A percentile compares a stretch with the other conserved stretches of the same genome.
phyloP scores from a whole-genome alignment of 2,113 vertebrate genomes.

The Vimba vimba region DNA sequence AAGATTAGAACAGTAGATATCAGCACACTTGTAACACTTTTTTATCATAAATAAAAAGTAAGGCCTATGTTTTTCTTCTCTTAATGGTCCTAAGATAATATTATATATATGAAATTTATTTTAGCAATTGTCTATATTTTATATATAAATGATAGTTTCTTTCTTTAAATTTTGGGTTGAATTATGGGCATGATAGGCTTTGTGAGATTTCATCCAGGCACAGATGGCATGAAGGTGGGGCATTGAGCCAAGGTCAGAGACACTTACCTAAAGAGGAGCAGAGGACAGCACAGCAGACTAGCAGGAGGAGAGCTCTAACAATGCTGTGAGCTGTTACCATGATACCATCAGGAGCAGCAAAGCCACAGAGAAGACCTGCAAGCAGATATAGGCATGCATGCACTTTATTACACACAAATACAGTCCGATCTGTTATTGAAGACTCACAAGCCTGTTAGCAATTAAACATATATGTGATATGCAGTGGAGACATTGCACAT shows the following conservation, averaged over 20 bases:
- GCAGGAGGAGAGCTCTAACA: slow-evolving; percentile 61
- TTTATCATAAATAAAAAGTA: not conserved
- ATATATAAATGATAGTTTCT: not conserved
- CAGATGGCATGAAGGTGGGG: not conserved
- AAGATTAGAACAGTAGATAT: no score
- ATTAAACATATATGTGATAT: not conserved
- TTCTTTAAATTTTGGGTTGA: not conserved
- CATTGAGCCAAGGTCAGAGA: not conserved
- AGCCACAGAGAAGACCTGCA: slow-evolving; percentile 49
- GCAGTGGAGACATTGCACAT: not conserved
- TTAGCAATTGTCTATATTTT: not conserved
- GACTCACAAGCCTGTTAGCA: not conserved
- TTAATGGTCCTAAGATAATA: not conserved
- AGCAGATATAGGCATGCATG: slow-evolving; percentile 48
- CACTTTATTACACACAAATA: slow-evolving; percentile 12
- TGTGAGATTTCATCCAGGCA: not conserved
- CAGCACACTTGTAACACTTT: not conserved
- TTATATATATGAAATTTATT: not conserved
- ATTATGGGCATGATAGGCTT: not conserved
- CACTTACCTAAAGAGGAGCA: slow-evolving; percentile 74
- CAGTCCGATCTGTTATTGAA: not conserved
- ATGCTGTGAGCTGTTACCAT: slow-evolving; percentile 69
- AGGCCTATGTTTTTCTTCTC: not conserved
- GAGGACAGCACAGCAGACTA: slow-evolving; percentile 70
- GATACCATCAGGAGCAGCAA: slow-evolving; percentile 64